Evolutionary conservation across 2,113 vertebrate species (phyloP), one percentile per base, ranked within the genome.

Genomic region (Scolopax mira): DNA sequence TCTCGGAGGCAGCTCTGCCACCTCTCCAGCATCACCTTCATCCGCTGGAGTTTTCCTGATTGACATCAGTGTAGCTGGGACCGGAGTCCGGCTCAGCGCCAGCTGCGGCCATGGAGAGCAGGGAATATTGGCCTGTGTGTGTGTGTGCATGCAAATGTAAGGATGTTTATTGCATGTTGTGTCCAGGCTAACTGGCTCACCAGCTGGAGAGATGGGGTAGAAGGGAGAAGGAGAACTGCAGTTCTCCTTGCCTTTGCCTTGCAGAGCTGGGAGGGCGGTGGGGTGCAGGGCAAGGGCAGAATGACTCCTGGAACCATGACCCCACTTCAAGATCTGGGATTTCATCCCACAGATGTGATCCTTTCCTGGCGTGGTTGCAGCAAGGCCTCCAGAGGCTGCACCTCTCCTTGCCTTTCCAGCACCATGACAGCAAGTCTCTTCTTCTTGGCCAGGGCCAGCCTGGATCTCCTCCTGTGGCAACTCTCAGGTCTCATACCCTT

Each of bases 301-400:
- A 22, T 0, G 0, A 22, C 51, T 41, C 39, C 60, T 81, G 9
- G 5, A 78, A 74, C 37, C 22, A 10, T 8, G n/a, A 42, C 42
- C 42, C 55, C 85, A 66, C 57, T 37, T 90, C 54, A 41, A 65
- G 71, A 89, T 79, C 55, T 48, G 24, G 51, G 44, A 67, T 88
- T 60, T 7, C 18, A 23, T 46, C 23, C 4, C 1, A 58, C 37
- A 70, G 37, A 52, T 3, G 1, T 3, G 3, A 27, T 82, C 73
- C 31, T 87, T 33, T 89, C 41, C 69, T 8, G 3, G 1, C 0
- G 0, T 46, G 65, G 35, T 42, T 88, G 67, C 72, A 88, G 51
- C 21, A 82, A 73, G 46, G 35, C 19, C 46, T 77, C 70, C 7
- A 2, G 60, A 91, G 57, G 66, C 74, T 77, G 55, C 41, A 6